These are phyloP conservation scores for Sphecodes monilicornis DNA, from an alignment of 2,888 invertebrate genomes.

Conservation along the genomic window DNA sequence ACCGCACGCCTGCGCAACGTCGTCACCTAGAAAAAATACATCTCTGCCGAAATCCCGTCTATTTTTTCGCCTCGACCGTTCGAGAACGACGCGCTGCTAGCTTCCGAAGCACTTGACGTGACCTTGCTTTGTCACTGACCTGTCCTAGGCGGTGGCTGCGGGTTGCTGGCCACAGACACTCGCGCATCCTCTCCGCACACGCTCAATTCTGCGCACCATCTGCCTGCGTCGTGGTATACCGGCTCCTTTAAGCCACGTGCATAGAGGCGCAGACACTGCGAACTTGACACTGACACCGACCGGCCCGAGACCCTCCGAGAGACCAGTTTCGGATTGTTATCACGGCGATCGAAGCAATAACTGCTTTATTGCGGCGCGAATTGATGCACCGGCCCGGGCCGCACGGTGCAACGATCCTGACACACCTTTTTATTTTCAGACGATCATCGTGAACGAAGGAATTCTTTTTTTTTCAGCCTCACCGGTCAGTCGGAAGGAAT, in stretches of 20 bases:
- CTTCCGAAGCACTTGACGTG: constrained; percentile 73
- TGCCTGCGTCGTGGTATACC: constrained; percentile 36
- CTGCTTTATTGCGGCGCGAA: background rate
- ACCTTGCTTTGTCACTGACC: constrained; percentile 84
- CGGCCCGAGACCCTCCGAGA: background rate
- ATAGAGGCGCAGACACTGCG: constrained; percentile 24
- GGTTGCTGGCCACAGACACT: constrained; percentile 63
- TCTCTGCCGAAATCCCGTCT: background rate
- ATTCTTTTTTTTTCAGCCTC: background rate
- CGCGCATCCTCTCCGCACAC: constrained; percentile 25
- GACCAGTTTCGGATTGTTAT: background rate
- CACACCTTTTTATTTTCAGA: background rate
- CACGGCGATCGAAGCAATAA: background rate
- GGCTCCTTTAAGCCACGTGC: constrained; percentile 40
- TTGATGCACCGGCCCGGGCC: background rate
- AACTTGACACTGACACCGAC: constrained; percentile 33
- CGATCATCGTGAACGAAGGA: background rate
- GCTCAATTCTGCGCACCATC: constrained; percentile 34
- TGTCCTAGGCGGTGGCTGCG: constrained; percentile 80
- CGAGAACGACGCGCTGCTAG: constrained; percentile 50
- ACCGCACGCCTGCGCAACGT: background rate
- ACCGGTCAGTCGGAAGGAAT: background rate
- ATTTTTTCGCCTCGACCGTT: background rate
- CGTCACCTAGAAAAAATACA: background rate
- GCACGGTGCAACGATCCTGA: background rate